These are phyloP conservation scores for Leptinotarsa tumamoca DNA, from an alignment of 2,888 invertebrate genomes.

Conservation along the genomic window DNA sequence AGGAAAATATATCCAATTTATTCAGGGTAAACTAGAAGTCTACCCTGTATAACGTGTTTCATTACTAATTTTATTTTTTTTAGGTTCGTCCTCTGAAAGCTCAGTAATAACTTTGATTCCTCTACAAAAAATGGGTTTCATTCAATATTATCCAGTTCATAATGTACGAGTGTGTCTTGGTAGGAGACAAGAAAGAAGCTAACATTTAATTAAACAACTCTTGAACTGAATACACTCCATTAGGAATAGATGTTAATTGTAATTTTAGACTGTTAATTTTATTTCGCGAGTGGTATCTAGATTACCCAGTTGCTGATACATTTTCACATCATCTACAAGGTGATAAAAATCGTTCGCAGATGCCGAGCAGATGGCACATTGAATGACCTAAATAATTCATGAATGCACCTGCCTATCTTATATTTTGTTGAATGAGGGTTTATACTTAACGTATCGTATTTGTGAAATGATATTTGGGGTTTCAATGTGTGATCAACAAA, in stretches of 20 bases:
- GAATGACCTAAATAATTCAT: conserved; percentile 5
- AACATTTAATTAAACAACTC: neutral
- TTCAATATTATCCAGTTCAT: no score
- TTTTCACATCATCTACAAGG: conserved; percentile 18
- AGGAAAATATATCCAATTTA: no score
- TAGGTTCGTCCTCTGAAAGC: no score
- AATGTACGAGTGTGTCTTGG: no score
- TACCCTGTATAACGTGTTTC: no score
- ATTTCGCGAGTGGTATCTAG: conserved; percentile 14
- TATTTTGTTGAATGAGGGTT: neutral
- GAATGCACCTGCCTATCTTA: neutral
- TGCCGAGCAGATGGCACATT: conserved; percentile 4
- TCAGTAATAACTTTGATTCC: no score
- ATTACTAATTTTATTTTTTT: no score
- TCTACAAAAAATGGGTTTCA: no score
- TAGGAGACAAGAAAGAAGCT: no score
- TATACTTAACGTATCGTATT: neutral
- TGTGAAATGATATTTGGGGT: no score
- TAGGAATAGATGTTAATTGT: conserved; percentile 6
- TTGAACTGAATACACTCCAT: neutral
- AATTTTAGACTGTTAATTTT: conserved; percentile 11
- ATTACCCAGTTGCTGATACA: conserved; percentile 11
- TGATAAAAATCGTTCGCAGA: conserved; percentile 12
- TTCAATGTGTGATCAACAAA: no score
- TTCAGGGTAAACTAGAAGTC: no score